Base-by-base conservation (phyloP, 2,113 vertebrate species). In the Elgaria multicarinata region DNA sequence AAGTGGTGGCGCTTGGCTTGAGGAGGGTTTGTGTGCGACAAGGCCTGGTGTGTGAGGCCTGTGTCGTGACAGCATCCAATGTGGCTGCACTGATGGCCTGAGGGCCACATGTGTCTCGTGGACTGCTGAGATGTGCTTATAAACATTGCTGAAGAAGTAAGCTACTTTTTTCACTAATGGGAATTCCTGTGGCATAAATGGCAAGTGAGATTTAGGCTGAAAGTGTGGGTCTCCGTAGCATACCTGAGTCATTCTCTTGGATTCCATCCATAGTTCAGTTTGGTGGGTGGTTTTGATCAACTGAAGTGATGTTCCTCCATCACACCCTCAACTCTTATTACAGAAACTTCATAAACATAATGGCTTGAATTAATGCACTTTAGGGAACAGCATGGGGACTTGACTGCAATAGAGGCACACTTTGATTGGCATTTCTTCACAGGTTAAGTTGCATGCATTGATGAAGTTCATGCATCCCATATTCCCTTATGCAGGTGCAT, bases 361-460 rank as follows among this genome's bases (percentile, higher is more conserved):
- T 62, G 64, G 16, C 24, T 28, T 22, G 4, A 78, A 42, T 50
- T 31, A 44, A 16, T 50, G 3, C 22, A 66, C 4, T 26, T 93
- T 81, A 71, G 10, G 78, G 88, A 94, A 20, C 53, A n/a, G 28
- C 0, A 6, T 62, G 16, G 26, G 24, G 18, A 46, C 44, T 72
- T 55, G 88, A 79, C 86, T 90, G 53, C 26, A 4, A 0, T 46
- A 72, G 2, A 14, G 12, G 7, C 85, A 39, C 1, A 5, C 66
- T 58, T 91, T 33, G 80, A 78, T 77, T 87, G 53, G 16, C 42
- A 39, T 71, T 92, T 42, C 55, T 91, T 92, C 91, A 72, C 13
- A 90, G 33, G 13, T 22, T 74, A 62, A 86, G 58, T 53, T 77
- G 85, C 71, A 36, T 66, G 46, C n/a, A 87, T 64, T 42, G 84